These are phyloP conservation scores for Oscheius sp. DNA, from an alignment of 2,888 invertebrate genomes.

Conservation along the genomic window DNA sequence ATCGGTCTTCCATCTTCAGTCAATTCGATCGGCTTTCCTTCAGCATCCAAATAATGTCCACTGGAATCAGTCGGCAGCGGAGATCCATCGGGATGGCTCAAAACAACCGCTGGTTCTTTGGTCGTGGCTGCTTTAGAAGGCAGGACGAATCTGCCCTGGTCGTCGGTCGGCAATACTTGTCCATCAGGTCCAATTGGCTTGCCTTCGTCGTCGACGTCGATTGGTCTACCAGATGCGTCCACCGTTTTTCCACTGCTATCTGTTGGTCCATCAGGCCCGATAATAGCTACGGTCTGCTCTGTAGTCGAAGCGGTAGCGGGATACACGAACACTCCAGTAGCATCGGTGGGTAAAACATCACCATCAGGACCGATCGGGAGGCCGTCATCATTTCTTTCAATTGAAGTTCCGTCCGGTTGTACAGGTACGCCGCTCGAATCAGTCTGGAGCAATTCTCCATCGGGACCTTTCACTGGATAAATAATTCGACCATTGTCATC, in stretches of 20 bases:
- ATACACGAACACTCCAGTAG: not conserved
- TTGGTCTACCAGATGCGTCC: constrained; percentile 49
- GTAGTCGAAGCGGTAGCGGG: constrained; percentile 13
- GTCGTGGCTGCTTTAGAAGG: constrained; percentile 12
- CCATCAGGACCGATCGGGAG: constrained; percentile 45
- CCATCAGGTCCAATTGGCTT: constrained; percentile 45
- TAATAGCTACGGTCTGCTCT: not conserved
- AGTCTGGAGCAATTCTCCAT: constrained; percentile 49
- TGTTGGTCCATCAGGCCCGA: constrained; percentile 53
- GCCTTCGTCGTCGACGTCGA: constrained; percentile 45
- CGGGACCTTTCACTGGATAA: constrained; percentile 44
- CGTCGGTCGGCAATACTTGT: constrained; percentile 25
- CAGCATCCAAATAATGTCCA: constrained; percentile 40
- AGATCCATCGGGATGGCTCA: constrained; percentile 54
- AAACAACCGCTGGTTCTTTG: constrained; percentile 40
- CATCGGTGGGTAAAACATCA: constrained; percentile 51
- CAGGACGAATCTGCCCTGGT: not conserved
- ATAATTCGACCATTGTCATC: constrained; percentile 51
- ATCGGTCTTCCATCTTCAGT: constrained; percentile 46
- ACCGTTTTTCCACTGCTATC: constrained; percentile 49
- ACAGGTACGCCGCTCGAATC: constrained; percentile 40
- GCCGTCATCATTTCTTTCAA: constrained; percentile 45
- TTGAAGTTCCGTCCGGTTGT: constrained; percentile 42
- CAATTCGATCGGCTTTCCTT: constrained; percentile 50
- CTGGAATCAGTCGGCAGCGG: constrained; percentile 55